These are phyloP conservation scores for Drosophila funebris DNA, from an alignment of 1,140 invertebrate genomes.

Conservation along the genomic window DNA sequence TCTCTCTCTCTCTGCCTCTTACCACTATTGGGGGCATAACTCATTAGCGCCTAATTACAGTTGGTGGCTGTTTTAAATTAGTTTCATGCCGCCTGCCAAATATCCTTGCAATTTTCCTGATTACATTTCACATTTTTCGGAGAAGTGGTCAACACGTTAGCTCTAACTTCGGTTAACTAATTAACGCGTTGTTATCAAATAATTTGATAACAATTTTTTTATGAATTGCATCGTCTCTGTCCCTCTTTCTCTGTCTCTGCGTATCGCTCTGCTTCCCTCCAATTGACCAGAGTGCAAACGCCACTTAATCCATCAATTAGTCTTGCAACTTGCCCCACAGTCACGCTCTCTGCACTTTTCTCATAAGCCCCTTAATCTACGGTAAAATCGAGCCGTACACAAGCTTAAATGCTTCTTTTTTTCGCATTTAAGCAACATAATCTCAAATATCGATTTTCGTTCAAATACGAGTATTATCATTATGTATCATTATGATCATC, in stretches of 20 bases:
- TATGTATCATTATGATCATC: slow-evolving; percentile 10
- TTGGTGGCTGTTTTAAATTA: slow-evolving; percentile 56
- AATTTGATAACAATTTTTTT: not conserved
- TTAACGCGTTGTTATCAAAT: not conserved
- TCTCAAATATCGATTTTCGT: slow-evolving; percentile 41
- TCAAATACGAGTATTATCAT: slow-evolving; percentile 10
- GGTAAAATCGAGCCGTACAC: not conserved
- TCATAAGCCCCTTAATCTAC: slow-evolving; percentile 26
- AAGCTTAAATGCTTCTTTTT: slow-evolving; percentile 9
- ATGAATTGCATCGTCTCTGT: not conserved
- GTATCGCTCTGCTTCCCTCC: not conserved
- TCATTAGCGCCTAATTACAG: slow-evolving; percentile 66
- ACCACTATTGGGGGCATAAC: slow-evolving; percentile 46
- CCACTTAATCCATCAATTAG: slow-evolving; percentile 34
- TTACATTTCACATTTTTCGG: slow-evolving; percentile 31
- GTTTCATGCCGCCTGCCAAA: slow-evolving; percentile 30
- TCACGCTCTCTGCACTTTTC: slow-evolving; percentile 23
- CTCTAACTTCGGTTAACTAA: slow-evolving; percentile 8
- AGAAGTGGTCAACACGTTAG: slow-evolving; percentile 8
- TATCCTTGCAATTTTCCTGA: slow-evolving; percentile 40
- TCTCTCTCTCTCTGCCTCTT: not conserved
- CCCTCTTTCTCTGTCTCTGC: not conserved
- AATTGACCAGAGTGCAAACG: not conserved
- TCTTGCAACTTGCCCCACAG: slow-evolving; percentile 12
- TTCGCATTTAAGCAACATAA: slow-evolving; percentile 15